phyloP scores from a whole-genome alignment of 2,113 vertebrate species.

The Atherinomorus stipes region DNA sequence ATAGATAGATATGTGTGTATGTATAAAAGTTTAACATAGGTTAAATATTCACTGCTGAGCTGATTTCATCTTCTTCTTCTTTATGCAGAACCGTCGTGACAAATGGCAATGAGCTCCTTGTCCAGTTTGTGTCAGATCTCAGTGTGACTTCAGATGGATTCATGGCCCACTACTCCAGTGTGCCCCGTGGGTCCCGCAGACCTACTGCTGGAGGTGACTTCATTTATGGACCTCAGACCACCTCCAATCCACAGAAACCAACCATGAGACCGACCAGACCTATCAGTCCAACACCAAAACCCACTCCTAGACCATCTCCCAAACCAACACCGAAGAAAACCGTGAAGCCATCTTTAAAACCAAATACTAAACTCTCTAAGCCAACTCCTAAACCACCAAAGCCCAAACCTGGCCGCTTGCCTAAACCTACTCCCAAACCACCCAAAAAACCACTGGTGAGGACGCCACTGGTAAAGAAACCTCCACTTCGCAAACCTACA shows the following conservation, averaged over 20 bases:
- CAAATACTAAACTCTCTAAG: background rate
- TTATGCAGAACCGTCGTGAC: slow-evolving; percentile 81
- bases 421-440: background rate
- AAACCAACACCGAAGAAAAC: slow-evolving; percentile 3
- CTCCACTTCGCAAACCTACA: slow-evolving; percentile 8
- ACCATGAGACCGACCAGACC: slow-evolving; percentile 35
- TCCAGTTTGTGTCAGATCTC: slow-evolving; percentile 93
- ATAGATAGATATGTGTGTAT: too few species aligned
- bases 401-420: background rate
- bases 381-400: background rate
- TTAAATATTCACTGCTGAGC: background rate
- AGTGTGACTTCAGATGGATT: slow-evolving; percentile 92
- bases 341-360: background rate
- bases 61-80: background rate
- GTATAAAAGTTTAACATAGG: background rate
- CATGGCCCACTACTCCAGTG: slow-evolving; percentile 84
- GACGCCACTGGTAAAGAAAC: slow-evolving; percentile 30
- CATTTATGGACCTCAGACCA: slow-evolving; percentile 62
- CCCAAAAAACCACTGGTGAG: slow-evolving; percentile 13
- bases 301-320: background rate
- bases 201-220: slow-evolving; percentile 71
- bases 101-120: slow-evolving; percentile 88
- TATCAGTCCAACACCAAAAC: slow-evolving; percentile 43
- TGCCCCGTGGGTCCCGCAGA: slow-evolving; percentile 71
- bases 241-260: slow-evolving; percentile 37